A percentile compares a stretch with the other conserved stretches of the same genome.
phyloP scores from a whole-genome alignment of 2,113 vertebrate species.

The Amblyornis subalaris region DNA sequence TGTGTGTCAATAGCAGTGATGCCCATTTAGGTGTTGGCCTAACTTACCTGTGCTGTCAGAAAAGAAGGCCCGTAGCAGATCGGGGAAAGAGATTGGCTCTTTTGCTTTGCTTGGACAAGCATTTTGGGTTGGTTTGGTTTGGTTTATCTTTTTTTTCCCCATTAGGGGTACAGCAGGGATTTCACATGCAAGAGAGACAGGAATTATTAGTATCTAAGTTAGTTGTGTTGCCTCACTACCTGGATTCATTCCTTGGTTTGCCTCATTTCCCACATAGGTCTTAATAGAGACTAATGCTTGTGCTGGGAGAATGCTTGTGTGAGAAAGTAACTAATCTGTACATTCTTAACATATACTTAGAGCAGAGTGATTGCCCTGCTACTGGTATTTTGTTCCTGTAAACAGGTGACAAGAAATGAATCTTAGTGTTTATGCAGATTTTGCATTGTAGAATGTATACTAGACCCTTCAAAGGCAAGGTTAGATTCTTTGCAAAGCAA shows the following conservation, averaged over 20 bases:
- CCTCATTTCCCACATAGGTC: conserved; percentile 61
- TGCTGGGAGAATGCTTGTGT: conserved; percentile 51
- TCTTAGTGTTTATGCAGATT: conserved; percentile 63
- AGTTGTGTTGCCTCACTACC: conserved; percentile 61
- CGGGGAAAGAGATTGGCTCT: conserved; percentile 30
- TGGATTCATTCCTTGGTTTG: conserved; percentile 60
- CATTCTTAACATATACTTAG: conserved; percentile 23
- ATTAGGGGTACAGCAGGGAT: conserved; percentile 48
- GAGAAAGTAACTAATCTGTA: conserved; percentile 45
- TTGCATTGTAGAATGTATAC: conserved; percentile 66
- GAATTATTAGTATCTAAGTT: conserved; percentile 56
- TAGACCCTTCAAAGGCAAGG: conserved; percentile 65
- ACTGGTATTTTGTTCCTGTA: conserved; percentile 58
- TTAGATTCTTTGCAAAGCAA: conserved; percentile 66
- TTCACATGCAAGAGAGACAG: conserved; percentile 53
- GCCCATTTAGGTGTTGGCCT: conserved; percentile 2
- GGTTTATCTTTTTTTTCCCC: not conserved
- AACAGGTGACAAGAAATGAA: conserved; percentile 64
- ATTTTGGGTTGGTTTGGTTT: conserved; percentile 25
- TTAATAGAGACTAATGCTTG: conserved; percentile 52
- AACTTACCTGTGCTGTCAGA: conserved; percentile 38
- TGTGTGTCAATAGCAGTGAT: conserved; percentile 28
- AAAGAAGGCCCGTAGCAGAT: conserved; percentile 39
- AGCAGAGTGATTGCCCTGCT: conserved; percentile 56
- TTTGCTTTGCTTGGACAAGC: conserved; percentile 51